Percentiles rank a stretch among this genome's conserved stretches.
Evolutionary conservation across 1,140 invertebrate species (phyloP).

Genomic region (Euschistus heros): DNA sequence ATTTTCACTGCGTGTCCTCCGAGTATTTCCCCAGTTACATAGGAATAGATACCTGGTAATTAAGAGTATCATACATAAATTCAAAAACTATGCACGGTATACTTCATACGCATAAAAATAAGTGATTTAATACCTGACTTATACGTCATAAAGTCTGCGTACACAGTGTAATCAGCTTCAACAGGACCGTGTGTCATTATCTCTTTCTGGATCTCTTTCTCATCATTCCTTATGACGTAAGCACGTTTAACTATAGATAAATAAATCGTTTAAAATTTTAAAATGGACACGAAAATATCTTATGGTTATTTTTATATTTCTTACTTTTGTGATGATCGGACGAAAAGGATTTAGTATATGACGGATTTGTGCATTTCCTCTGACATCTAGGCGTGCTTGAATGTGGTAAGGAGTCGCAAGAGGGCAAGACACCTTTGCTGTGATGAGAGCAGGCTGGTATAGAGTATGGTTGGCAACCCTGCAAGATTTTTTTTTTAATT

Average conservation of each 20-base stretch:
- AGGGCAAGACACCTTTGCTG: slow-evolving; percentile 55
- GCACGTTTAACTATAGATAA: neutral
- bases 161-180: slow-evolving; percentile 42
- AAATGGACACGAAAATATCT: too few species aligned
- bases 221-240: neutral
- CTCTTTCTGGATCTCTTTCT: slow-evolving; percentile 24
- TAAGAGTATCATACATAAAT: too few species aligned
- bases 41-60: neutral
- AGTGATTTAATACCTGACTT: slow-evolving; percentile 33
- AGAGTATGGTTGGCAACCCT: slow-evolving; percentile 75
- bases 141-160: slow-evolving; percentile 38
- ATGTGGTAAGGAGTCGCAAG: slow-evolving; percentile 39
- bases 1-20: neutral
- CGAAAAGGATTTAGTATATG: slow-evolving; percentile 12
- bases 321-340: slow-evolving; percentile 24
- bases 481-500: too few species aligned
- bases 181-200: slow-evolving; percentile 39
- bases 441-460: slow-evolving; percentile 82
- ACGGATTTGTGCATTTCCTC: slow-evolving; percentile 15
- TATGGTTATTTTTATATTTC: too few species aligned
- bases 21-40: neutral
- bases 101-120: too few species aligned
- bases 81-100: too few species aligned
- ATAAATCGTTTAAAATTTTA: neutral
- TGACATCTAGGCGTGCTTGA: slow-evolving; percentile 23